Conservation (phyloP, 2,113 vertebrate genomes). For the Pelusios castaneus region DNA sequence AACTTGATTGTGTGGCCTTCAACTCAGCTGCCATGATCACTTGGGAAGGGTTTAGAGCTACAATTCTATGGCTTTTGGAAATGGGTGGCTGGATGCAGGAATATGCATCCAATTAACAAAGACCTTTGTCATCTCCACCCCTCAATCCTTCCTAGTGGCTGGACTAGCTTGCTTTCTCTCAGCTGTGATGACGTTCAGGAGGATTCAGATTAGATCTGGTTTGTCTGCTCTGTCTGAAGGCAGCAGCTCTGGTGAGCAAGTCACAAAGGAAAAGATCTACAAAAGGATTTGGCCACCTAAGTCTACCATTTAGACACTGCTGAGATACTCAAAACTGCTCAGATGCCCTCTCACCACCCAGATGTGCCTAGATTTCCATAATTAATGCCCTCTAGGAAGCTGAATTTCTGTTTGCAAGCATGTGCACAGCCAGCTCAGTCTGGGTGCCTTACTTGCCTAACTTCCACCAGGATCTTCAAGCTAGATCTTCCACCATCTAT, state of each 20-base stretch:
- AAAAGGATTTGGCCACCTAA: background rate
- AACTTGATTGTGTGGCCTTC: constrained; percentile 12
- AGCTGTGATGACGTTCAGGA: background rate
- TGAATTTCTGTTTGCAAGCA: background rate
- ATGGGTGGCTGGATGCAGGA: background rate
- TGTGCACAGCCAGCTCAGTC: background rate
- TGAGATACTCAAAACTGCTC: background rate
- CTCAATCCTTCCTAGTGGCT: background rate
- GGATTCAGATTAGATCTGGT: background rate
- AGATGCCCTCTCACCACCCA: background rate
- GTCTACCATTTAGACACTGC: background rate
- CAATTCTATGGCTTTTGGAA: background rate
- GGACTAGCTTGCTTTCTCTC: background rate
- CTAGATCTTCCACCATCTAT: background rate
- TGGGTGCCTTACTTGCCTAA: background rate
- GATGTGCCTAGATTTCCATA: background rate
- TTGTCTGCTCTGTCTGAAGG: background rate
- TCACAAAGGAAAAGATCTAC: background rate
- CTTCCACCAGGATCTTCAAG: background rate
- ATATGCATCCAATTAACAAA: background rate
- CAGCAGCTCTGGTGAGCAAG: background rate
- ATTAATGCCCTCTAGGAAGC: background rate
- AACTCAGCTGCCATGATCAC: background rate
- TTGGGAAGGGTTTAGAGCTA: background rate
- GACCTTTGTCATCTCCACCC: background rate